Evolutionary conservation across 1,140 invertebrate genomes (phyloP).

Genomic region (Hyphantria cunea): DNA sequence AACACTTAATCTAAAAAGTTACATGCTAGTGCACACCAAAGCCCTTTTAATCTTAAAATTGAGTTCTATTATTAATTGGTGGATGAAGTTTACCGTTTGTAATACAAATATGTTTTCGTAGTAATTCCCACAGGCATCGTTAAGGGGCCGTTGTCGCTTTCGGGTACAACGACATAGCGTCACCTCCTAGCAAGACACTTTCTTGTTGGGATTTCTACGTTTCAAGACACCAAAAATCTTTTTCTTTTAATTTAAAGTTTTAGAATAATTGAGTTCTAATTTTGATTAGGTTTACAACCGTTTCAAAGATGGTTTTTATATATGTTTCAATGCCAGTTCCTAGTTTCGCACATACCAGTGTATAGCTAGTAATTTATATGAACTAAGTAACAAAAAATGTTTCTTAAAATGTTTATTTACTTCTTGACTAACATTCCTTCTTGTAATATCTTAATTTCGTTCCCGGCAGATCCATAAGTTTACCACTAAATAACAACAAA

Average conservation of each 20-base stretch:
- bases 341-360: no score
- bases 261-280: no score
- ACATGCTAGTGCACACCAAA: conserved; percentile 6
- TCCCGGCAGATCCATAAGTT: conserved; percentile 13
- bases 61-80: conserved; percentile 20
- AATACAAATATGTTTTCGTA: conserved; percentile 10
- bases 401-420: not conserved
- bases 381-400: not conserved
- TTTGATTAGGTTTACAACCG: no score
- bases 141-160: conserved; percentile 8
- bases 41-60: conserved; percentile 15
- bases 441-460: conserved; percentile 9
- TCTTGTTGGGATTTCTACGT: not conserved
- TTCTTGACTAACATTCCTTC: not conserved
- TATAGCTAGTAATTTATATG: no score
- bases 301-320: no score
- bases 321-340: no score
- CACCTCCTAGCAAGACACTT: not conserved
- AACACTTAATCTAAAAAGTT: conserved; percentile 10
- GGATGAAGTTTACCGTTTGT: conserved; percentile 5
- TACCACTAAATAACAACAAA: conserved; percentile 31
- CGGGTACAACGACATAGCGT: not conserved
- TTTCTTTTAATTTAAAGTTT: no score
- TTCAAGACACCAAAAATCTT: no score
- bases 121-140: not conserved